Base-by-base conservation (phyloP, 2,888 invertebrate species). In the Acanthosepion lycidas region DNA sequence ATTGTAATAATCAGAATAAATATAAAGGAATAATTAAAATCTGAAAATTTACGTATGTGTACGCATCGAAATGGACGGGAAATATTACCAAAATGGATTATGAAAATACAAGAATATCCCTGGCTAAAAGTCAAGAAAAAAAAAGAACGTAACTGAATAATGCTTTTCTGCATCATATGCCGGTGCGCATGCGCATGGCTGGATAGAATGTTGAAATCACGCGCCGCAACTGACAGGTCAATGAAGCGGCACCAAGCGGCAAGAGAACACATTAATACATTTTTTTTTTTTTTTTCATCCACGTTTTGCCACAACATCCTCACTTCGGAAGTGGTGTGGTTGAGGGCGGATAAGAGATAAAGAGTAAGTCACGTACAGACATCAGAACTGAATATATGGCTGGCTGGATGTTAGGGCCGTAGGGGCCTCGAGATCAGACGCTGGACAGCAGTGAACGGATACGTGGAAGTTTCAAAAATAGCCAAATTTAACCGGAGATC, bases 161-260 rank as follows among this genome's bases (percentile, higher is more conserved):
- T 78, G n/a, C 78, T 78, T n/a, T 78, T 78, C n/a, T 78, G 78
- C 78, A 78, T 78, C 78, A 12, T 78, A n/a, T 78, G 78, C 78
- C 78, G 33, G 33, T 0, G n/a, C n/a, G 78, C n/a, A n/a, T 78
- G 78, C 78, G 78, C 78, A 12, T 78, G 78, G n/a, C n/a, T 78
- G 78, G 78, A 15, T 33, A 15, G n/a, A 33, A 33, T 33, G n/a
- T 78, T 78, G 78, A 33, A 78, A 78, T 78, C n/a, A 78, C 78
- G 78, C 78, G 78, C 78, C n/a, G n/a, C n/a, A 78, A 15, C 78
- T 78, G 78, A 78, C 78, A 78, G 78, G 78, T 78, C 78, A 78
- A 15, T 33, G 78, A 78, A n/a, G 78, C 78, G 78, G 78, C n/a
- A 78, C 78, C 15, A 78, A 78, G 78, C 78, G 78, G n/a, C n/a